phyloP scores from a whole-genome alignment of 1,140 invertebrate genomes.

The Drosophila kanapiae region DNA sequence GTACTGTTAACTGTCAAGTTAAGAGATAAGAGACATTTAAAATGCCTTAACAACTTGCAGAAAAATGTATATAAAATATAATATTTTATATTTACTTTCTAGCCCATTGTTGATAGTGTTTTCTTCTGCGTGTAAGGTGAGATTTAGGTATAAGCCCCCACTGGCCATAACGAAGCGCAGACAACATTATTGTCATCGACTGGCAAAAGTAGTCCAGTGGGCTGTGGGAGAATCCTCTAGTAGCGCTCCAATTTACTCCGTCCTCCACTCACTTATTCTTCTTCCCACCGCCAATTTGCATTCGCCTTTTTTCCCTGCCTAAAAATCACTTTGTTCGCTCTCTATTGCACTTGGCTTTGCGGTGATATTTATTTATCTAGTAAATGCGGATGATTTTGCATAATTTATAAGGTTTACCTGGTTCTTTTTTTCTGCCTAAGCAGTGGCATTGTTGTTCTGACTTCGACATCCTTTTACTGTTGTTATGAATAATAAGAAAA shows the following conservation, averaged over 20 bases:
- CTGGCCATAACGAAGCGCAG: slow-evolving; percentile 68
- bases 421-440: background rate
- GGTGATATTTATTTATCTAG: slow-evolving; percentile 40
- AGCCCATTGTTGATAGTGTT: background rate
- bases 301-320: slow-evolving; percentile 14
- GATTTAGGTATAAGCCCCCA: slow-evolving; percentile 8
- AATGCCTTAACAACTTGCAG: too few species aligned
- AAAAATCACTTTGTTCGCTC: slow-evolving; percentile 23
- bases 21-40: too few species aligned
- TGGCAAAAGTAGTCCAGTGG: slow-evolving; percentile 71
- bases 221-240: slow-evolving; percentile 73
- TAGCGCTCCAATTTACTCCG: slow-evolving; percentile 61
- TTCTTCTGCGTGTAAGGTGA: background rate
- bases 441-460: slow-evolving; percentile 6
- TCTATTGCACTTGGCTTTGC: slow-evolving; percentile 27
- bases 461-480: slow-evolving; percentile 7
- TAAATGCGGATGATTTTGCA: slow-evolving; percentile 49
- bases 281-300: slow-evolving; percentile 66
- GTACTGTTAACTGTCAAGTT: too few species aligned
- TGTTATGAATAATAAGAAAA: slow-evolving; percentile 12
- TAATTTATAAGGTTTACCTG: slow-evolving; percentile 13
- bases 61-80: too few species aligned
- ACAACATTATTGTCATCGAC: slow-evolving; percentile 77
- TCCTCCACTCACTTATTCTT: slow-evolving; percentile 24
- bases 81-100: background rate